phyloP scores from a whole-genome alignment of 1,140 invertebrate genomes.

The Grapholita molesta region DNA sequence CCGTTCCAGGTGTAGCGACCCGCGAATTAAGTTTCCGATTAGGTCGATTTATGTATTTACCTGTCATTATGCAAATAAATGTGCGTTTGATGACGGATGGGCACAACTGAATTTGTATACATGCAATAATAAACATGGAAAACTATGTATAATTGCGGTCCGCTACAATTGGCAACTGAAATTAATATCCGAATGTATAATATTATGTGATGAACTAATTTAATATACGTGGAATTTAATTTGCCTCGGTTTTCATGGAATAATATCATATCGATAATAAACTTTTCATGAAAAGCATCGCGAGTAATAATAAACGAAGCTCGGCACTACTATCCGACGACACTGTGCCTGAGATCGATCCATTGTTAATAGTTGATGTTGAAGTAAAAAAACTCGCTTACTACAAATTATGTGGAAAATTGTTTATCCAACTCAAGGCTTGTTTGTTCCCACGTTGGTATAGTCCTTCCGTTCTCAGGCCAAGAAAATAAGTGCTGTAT shows the following conservation, averaged over 20 bases:
- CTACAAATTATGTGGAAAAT: background rate
- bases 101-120: background rate
- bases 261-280: no score
- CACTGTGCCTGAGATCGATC: background rate
- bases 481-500: background rate
- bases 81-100: background rate
- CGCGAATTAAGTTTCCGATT: constrained; percentile 9
- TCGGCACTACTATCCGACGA: background rate
- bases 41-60: constrained; percentile 17
- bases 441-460: background rate
- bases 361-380: background rate
- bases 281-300: background rate
- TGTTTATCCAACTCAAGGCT: background rate
- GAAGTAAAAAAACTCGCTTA: background rate
- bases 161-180: no score
- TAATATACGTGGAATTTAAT: no score
- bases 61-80: background rate
- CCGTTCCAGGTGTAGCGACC: constrained; percentile 24
- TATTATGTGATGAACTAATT: no score
- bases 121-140: background rate
- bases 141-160: no score
- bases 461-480: background rate
- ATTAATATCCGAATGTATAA: no score
- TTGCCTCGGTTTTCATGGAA: no score
- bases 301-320: background rate